Conservation (phyloP, 2,888 invertebrate genomes). For the Dorcus parallelipipedus region DNA sequence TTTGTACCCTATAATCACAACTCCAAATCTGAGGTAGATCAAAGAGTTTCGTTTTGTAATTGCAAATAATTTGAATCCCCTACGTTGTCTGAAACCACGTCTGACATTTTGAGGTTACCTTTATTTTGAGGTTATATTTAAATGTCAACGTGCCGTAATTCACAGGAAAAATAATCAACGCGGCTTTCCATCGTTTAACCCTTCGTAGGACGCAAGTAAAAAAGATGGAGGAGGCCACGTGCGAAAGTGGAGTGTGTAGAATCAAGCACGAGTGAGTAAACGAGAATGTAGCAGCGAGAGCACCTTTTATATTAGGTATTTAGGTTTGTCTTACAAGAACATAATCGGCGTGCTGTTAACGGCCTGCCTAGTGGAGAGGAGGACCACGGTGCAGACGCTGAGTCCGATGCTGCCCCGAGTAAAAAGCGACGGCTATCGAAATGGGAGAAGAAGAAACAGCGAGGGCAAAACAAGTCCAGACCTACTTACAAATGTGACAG, state of each 20-base stretch:
- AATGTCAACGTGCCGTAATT: no score
- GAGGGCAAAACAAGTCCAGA: conserved; percentile 79
- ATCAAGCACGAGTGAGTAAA: conserved; percentile 51
- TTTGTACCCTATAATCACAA: no score
- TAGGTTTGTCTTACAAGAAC: conserved; percentile 49
- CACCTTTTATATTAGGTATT: not conserved
- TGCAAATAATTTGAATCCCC: no score
- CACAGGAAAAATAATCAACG: no score
- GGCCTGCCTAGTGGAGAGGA: conserved; percentile 48
- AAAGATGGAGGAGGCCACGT: no score
- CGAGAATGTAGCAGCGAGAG: not conserved
- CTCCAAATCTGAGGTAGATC: no score
- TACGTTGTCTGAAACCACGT: no score
- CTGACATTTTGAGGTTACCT: no score
- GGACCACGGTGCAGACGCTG: conserved; percentile 19
- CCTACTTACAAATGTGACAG: conserved; percentile 60
- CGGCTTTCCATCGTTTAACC: no score
- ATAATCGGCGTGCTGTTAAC: conserved; percentile 43
- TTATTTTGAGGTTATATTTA: no score
- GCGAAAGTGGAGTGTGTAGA: conserved; percentile 44
- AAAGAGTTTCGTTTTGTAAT: no score
- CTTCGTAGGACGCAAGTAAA: no score
- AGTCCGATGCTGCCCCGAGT: conserved; percentile 32
- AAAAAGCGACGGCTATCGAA: conserved; percentile 44
- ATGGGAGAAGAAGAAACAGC: conserved; percentile 47